Base-by-base conservation (phyloP, 2,888 invertebrate species). In the Ichneumoninae sp. region DNA sequence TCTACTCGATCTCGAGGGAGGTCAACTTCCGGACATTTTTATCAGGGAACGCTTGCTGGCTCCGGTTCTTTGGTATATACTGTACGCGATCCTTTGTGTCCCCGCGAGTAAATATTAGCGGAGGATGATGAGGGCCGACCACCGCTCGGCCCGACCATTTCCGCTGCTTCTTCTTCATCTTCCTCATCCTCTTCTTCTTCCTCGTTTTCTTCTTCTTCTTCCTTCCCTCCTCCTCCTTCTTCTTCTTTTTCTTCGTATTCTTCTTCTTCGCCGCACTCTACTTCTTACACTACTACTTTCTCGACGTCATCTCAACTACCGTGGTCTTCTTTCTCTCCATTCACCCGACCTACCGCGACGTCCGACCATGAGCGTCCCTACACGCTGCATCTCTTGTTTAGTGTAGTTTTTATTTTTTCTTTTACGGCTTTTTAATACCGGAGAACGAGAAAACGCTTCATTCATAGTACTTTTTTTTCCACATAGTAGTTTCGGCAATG, bases 61-160 rank as follows among this genome's bases (percentile, higher is more conserved):
- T 79, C 22, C 73, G 60, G 83, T 87, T 87, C 88, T 90, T 89
- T 87, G 63, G 74, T 85, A 80, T 84, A 85, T 83, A 83, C 68
- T 68, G 81, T 78, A 75, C 73, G 69, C 77, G 47, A 78, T 79
- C 80, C 89, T 92, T 93, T 93, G 92, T 92, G 88, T 87, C 86
- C 84, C 82, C 88, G 81, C 83, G 85, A 85, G 93, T 89, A 93
- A 93, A 93, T 93, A 93, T 93, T 93, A 89, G 93, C 91, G 88
- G 91, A 92, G 92, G 90, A 92, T 93, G 92, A 93, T 93, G 93
- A 93, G 91, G 85, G 87, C 83, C 77, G 84, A 83, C 81, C 78
- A 83, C 77, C 78, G 66, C 81, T 44, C 66, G 19, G 54, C 71
- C 83, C 84, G 40, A 54, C 74, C 69, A 69, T 79, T 80, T 73